phyloP scores from a whole-genome alignment of 2,797 vertebrate species.

The Centroberyx gerrardi region DNA sequence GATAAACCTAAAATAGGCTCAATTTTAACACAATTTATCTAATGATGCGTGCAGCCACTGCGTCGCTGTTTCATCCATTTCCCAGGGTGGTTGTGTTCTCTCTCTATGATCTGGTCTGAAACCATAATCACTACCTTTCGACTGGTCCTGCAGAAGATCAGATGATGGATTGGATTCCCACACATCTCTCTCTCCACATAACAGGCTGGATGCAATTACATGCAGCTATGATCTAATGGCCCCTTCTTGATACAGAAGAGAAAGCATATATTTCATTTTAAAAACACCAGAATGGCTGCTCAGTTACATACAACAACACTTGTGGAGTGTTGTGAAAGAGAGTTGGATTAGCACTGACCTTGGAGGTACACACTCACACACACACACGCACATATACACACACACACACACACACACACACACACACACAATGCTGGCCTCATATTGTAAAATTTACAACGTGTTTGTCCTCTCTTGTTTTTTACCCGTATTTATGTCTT shows the following conservation, averaged over 20 bases:
- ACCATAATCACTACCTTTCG: constrained; percentile 5
- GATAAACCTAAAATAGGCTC: not conserved
- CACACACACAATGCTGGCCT: not conserved
- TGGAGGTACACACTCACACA: not conserved
- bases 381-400: not conserved
- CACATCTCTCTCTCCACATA: constrained; percentile 8
- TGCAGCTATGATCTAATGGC: constrained; percentile 3
- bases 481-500: constrained; percentile 31
- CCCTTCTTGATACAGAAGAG: not conserved
- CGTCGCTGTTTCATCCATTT: not conserved
- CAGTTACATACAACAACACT: constrained; percentile 36
- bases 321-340: not conserved
- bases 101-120: not conserved
- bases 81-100: not conserved
- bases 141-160: constrained; percentile 6
- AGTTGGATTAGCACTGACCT: not conserved
- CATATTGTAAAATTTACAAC: not conserved
- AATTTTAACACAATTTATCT: not conserved
- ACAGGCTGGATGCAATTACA: constrained; percentile 1
- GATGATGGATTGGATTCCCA: constrained; percentile 17
- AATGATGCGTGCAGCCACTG: not conserved
- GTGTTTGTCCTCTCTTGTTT: constrained; percentile 8
- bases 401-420: not conserved
- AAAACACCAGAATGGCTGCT: constrained; percentile 1
- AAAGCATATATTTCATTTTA: constrained; percentile 11